Evolutionary conservation across 2,797 vertebrate genomes (phyloP), one percentile per base, ranked within the genome.

Genomic region (Gymnoscopelus microlampas): DNA sequence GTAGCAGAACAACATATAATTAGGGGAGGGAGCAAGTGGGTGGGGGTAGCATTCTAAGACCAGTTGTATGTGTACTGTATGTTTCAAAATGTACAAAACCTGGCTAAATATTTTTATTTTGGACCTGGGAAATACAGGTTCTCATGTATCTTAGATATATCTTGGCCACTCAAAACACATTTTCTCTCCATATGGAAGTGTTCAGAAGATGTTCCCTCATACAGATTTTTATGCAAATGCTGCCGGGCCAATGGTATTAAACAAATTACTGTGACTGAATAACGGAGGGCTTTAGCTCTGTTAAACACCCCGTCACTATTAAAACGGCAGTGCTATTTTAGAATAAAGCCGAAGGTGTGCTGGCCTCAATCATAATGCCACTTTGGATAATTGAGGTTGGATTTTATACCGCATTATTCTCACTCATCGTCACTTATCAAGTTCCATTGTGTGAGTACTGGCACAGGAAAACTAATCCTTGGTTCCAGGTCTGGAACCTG

Each of bases 321-420:
- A 44, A 63, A 81, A 72, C 49, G 11, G n/a, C 9, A 53, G 49
- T 5, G 44, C 0, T 55, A 26, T 23, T 62, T 47, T 58, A 8
- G 13, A 58, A 67, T 60, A 64, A 23, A 70, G 62, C 67, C 53
- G 49, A 57, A 57, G 48, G 26, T 73, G 66, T 56, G 44, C 50
- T 53, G 50, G 64, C 60, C 15, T 76, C 61, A 74, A 81, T 76
- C 39, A 57, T 70, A 55, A 56, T 62, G 10, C 7, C 56, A 51
- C 63, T 72, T 53, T 68, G 50, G 76, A 65, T 78, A 57, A 77
- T 71, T 69, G n/a, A 78, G 63, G 50, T 70, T 48, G 61, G 63
- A 51, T 74, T 65, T 54, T 54, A 8, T 53, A 26, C 19, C 48
- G 47, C 24, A 14, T 66, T 23, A 61, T 71, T 14, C 39, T 44